Evolutionary conservation across 2,113 vertebrate species (phyloP).

Genomic region (Chionis minor): DNA sequence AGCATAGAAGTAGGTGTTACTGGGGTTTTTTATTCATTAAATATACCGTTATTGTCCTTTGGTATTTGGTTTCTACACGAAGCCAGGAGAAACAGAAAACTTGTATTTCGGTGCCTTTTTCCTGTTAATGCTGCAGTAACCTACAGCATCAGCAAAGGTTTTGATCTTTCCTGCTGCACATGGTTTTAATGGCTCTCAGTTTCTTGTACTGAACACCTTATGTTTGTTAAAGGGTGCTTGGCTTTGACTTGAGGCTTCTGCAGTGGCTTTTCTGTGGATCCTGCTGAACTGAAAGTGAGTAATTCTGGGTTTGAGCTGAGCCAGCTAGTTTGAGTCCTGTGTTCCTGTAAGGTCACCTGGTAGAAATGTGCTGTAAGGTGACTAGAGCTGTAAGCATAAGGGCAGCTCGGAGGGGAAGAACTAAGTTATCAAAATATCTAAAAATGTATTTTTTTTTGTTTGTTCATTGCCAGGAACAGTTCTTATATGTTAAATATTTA

Average conservation of each 20-base stretch:
- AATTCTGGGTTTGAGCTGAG: neutral
- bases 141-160: neutral
- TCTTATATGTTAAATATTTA: neutral
- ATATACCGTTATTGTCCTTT: neutral
- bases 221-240: neutral
- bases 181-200: neutral
- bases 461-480: neutral
- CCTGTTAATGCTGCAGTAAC: neutral
- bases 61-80: neutral
- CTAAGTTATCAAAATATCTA: neutral
- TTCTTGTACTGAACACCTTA: neutral
- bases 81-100: neutral
- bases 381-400: neutral
- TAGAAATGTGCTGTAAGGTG: neutral
- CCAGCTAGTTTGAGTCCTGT: neutral
- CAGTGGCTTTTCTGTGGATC: neutral
- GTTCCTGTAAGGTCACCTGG: neutral
- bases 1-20: neutral
- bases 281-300: neutral
- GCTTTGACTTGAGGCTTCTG: neutral
- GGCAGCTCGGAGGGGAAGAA: neutral
- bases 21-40: neutral
- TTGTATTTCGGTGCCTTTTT: neutral
- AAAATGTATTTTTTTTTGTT: neutral
- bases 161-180: neutral